phyloP scores from a whole-genome alignment of 2,113 vertebrate species.

The Hippocampus comes region DNA sequence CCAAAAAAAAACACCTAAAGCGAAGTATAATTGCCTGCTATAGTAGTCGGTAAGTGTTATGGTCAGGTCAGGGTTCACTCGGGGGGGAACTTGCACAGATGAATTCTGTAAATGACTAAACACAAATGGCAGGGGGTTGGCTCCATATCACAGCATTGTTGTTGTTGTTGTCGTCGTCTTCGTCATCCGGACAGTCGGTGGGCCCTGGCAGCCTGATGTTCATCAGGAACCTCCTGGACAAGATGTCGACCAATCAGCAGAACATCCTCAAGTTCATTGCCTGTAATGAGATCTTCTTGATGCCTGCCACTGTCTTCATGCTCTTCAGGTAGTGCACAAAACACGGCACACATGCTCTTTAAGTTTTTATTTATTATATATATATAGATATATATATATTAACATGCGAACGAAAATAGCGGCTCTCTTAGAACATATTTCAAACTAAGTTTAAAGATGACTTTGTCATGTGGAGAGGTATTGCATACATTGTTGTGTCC shows the following conservation, averaged over 20 bases:
- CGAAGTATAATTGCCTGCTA: too few species aligned
- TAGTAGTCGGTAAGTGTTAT: neutral
- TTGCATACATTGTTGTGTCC: too few species aligned
- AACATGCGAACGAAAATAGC: too few species aligned
- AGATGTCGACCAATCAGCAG: conserved; percentile 91
- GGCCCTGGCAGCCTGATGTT: conserved; percentile 86
- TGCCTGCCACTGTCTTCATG: conserved; percentile 98
- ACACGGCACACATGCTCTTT: neutral
- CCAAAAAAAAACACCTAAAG: too few species aligned
- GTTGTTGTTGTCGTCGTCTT: conserved; percentile 1
- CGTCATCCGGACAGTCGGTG: conserved; percentile 73
- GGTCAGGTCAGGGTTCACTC: too few species aligned
- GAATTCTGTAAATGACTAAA: too few species aligned
- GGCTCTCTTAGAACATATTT: too few species aligned
- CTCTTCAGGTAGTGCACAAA: conserved; percentile 82
- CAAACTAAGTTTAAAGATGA: too few species aligned
- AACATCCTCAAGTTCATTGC: conserved; percentile 98
- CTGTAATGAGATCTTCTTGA: conserved; percentile 98
- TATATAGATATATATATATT: too few species aligned
- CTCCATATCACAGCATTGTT: neutral
- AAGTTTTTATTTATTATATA: neutral
- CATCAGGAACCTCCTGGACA: conserved; percentile 86
- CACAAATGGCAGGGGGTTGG: too few species aligned
- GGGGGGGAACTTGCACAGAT: too few species aligned
- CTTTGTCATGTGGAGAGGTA: too few species aligned